A percentile compares a stretch with the other conserved stretches of the same genome.
Conservation (phyloP, 2,113 vertebrate species). For the Xenus cinereus region DNA sequence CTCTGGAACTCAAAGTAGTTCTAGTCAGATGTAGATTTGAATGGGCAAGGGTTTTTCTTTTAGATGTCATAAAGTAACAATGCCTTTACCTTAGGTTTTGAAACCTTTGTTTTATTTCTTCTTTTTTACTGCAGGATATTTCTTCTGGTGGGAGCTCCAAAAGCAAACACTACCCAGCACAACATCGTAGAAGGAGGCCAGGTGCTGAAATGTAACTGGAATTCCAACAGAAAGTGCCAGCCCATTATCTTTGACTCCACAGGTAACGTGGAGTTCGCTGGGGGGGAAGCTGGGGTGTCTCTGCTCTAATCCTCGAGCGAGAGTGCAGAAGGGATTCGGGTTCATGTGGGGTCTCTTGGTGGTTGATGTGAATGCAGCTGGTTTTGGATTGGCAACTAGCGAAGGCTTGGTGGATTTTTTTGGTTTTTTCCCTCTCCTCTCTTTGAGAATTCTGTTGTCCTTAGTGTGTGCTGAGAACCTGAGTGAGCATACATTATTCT, state of each 20-base stretch:
- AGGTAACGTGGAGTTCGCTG: slow-evolving; percentile 64
- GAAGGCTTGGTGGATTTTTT: background rate
- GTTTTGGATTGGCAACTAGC: background rate
- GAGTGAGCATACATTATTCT: background rate
- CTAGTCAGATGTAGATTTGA: background rate
- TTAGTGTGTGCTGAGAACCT: background rate
- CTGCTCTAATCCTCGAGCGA: background rate
- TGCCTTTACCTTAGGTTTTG: background rate
- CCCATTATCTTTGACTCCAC: slow-evolving; percentile 85
- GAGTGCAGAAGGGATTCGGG: background rate
- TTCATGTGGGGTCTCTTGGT: background rate
- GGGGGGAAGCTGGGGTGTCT: background rate
- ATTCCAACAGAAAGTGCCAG: slow-evolving; percentile 72
- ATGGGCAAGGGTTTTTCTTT: background rate
- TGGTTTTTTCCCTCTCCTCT: background rate
- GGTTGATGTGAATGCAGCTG: accelerated
- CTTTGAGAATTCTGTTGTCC: background rate
- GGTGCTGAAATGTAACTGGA: slow-evolving; percentile 90
- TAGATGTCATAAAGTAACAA: background rate
- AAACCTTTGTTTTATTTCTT: background rate
- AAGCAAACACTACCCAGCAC: slow-evolving; percentile 85
- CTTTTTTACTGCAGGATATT: slow-evolving; percentile 75
- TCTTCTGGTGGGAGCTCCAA: slow-evolving; percentile 91
- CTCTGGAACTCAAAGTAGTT: background rate
- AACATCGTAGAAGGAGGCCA: slow-evolving; percentile 88